Conservation (phyloP, 2,888 invertebrate species). For the Hyles lineata region DNA sequence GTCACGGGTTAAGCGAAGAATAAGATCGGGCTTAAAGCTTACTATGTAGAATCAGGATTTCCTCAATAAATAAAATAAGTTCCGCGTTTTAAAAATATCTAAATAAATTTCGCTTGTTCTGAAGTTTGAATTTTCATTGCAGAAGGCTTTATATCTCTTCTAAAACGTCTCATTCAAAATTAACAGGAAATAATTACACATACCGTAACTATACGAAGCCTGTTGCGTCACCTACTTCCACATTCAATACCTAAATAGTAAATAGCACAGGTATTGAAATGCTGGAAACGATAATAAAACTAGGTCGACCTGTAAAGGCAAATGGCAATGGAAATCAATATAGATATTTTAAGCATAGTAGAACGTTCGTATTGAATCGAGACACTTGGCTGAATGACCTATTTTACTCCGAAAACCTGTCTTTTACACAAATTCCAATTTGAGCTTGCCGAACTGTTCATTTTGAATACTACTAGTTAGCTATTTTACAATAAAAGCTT, state of each 20-base stretch:
- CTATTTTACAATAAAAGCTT: too few relatives aligned
- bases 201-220: background rate
- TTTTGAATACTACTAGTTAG: background rate
- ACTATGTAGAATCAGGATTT: too few relatives aligned
- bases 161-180: too few relatives aligned
- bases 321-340: constrained; percentile 18
- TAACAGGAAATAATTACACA: background rate
- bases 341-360: constrained; percentile 4
- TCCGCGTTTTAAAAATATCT: too few relatives aligned
- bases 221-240: background rate
- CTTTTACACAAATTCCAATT: background rate
- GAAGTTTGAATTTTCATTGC: too few relatives aligned
- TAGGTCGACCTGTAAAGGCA: constrained; percentile 14
- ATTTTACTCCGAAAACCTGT: background rate
- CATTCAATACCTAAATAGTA: background rate
- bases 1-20: too few relatives aligned
- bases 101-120: too few relatives aligned
- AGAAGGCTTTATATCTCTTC: too few relatives aligned
- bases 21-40: too few relatives aligned
- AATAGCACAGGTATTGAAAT: constrained; percentile 19
- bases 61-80: too few relatives aligned
- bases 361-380: background rate
- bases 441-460: background rate
- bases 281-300: constrained; percentile 19
- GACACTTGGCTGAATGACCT: constrained; percentile 5